Conservation (phyloP, 2,888 invertebrate species). For the Hylaea fasciaria region DNA sequence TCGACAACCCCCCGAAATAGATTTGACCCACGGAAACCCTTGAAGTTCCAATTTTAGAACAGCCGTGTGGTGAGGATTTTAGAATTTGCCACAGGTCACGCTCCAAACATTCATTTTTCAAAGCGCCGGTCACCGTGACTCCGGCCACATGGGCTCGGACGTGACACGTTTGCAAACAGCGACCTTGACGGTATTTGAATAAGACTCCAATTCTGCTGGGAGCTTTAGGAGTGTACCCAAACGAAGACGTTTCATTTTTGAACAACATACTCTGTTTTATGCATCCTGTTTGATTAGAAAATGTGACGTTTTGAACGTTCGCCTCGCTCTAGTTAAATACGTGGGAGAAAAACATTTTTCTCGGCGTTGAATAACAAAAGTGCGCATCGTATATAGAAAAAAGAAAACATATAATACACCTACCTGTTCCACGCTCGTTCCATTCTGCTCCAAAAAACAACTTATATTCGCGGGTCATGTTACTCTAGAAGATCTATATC, state of each 20-base stretch:
- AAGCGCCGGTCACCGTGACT: conserved; percentile 44
- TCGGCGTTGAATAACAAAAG: too few relatives aligned
- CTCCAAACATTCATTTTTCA: conserved; percentile 52
- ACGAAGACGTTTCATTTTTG: conserved; percentile 19
- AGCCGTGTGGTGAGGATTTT: conserved; percentile 7
- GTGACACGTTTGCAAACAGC: conserved; percentile 45
- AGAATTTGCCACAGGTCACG: conserved; percentile 45
- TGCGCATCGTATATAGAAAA: too few relatives aligned
- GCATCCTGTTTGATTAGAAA: not conserved
- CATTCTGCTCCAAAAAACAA: too few relatives aligned
- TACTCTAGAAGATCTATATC: too few relatives aligned
- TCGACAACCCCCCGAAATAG: not conserved
- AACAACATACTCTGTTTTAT: conserved; percentile 14
- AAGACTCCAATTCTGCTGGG: conserved; percentile 17
- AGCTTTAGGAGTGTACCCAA: conserved; percentile 1
- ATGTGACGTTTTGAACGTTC: not conserved
- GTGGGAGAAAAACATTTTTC: too few relatives aligned
- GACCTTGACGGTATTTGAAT: conserved; percentile 36
- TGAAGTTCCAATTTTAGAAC: not conserved
- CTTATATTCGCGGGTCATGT: too few relatives aligned
- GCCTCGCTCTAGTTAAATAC: not conserved
- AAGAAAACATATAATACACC: too few relatives aligned
- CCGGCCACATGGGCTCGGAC: conserved; percentile 48
- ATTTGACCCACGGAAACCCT: not conserved
- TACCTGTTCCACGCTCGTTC: too few relatives aligned